Conservation (phyloP, 2,113 vertebrate genomes). For the Crotalus helleri region DNA sequence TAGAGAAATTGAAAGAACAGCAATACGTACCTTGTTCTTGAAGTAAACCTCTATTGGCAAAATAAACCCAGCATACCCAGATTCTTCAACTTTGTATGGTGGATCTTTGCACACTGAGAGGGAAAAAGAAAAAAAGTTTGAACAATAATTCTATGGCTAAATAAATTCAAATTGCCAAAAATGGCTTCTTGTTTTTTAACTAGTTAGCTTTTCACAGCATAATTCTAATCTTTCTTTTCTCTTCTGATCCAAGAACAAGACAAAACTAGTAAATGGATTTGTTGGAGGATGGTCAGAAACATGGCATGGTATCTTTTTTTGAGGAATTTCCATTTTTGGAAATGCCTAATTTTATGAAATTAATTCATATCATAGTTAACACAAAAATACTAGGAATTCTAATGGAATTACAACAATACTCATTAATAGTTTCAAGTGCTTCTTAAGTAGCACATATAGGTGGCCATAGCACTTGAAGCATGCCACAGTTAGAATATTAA, state of each 20-base stretch:
- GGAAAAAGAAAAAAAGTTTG: slow-evolving; percentile 35
- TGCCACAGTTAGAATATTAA: not conserved
- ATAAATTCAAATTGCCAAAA: not conserved
- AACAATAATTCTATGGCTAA: not conserved
- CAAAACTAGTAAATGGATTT: not conserved
- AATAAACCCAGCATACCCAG: slow-evolving; percentile 90
- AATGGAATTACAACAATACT: not conserved
- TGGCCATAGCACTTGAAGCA: not conserved
- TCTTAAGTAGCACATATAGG: not conserved
- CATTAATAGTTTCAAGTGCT: not conserved
- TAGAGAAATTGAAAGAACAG: slow-evolving; percentile 31
- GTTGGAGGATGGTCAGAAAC: not conserved
- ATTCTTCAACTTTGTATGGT: slow-evolving; percentile 91
- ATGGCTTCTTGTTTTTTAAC: not conserved
- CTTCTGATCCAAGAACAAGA: not conserved
- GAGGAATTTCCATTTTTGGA: not conserved
- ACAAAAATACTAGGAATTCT: not conserved
- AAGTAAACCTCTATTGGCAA: slow-evolving; percentile 91
- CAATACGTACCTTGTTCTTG: slow-evolving; percentile 84
- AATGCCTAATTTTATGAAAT: not conserved
- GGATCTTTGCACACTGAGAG: slow-evolving; percentile 86
- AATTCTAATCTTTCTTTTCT: not conserved
- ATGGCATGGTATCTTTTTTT: not conserved
- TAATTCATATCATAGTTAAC: not conserved
- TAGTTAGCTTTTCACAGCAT: not conserved